These are phyloP conservation scores for Brachypalpus laphriformis DNA, from an alignment of 2,888 invertebrate genomes.

Conservation along the genomic window DNA sequence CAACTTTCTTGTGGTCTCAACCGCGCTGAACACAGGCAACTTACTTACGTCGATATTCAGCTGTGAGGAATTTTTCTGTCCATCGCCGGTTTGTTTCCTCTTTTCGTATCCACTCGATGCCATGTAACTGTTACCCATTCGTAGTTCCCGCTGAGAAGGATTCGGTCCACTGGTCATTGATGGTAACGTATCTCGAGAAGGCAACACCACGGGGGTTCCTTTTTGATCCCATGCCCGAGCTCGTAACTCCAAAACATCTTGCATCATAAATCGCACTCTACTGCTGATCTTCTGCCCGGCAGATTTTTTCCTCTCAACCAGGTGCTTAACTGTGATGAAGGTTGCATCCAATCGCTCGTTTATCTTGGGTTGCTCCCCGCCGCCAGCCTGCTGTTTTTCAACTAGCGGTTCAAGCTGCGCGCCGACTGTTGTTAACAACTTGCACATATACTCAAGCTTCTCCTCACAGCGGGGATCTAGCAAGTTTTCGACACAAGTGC, in stretches of 20 bases:
- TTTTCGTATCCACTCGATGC: constrained; percentile 39
- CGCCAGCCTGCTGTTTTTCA: constrained; percentile 73
- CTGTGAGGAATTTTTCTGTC: constrained; percentile 76
- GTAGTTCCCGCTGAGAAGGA: constrained; percentile 25
- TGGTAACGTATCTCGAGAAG: constrained; percentile 42
- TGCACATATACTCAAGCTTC: constrained; percentile 81
- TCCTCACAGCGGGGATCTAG: constrained; percentile 80
- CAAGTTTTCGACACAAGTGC: constrained; percentile 78
- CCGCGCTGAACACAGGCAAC: constrained; percentile 76
- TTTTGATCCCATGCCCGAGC: constrained; percentile 79
- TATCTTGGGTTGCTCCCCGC: constrained; percentile 26
- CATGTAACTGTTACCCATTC: constrained; percentile 19
- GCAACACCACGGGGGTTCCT: not conserved
- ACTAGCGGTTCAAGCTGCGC: constrained; percentile 77
- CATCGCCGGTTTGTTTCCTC: constrained; percentile 28
- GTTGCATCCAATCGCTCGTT: constrained; percentile 15
- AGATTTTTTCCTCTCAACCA: constrained; percentile 42
- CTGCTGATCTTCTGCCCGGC: constrained; percentile 78
- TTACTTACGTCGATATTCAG: constrained; percentile 79
- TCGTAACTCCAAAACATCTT: constrained; percentile 80
- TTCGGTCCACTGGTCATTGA: constrained; percentile 59
- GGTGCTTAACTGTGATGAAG: constrained; percentile 23
- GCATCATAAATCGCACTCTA: constrained; percentile 81
- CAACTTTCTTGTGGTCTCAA: constrained; percentile 76
- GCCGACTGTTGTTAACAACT: constrained; percentile 80